Evolutionary conservation across 2,113 vertebrate species (phyloP).

Genomic region (Chamaea fasciata): DNA sequence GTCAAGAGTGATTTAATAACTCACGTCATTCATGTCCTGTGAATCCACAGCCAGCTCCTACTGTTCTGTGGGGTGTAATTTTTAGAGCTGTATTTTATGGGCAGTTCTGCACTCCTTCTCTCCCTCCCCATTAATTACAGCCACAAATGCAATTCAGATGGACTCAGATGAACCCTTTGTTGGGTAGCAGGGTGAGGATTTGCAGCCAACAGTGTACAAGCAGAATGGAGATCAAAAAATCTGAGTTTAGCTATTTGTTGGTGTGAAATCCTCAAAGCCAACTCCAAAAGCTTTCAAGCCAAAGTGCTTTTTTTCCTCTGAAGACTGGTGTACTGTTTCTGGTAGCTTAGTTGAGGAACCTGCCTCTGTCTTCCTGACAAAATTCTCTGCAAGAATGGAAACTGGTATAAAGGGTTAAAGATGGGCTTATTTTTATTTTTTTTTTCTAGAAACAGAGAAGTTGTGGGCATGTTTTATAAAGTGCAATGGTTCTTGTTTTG

Average conservation of each 20-base stretch:
- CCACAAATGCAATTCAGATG: not conserved
- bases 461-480: not conserved
- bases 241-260: not conserved
- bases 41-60: not conserved
- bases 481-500: not conserved
- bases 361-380: not conserved
- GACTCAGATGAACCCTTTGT: not conserved
- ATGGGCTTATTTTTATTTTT: not conserved
- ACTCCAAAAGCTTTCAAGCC: not conserved
- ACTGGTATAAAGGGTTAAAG: not conserved
- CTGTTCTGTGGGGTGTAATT: not conserved
- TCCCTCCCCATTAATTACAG: constrained; percentile 4
- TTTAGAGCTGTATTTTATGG: not conserved
- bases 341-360: not conserved
- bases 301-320: not conserved
- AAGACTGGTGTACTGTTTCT: not conserved
- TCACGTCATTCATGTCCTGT: not conserved
- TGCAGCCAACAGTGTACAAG: not conserved
- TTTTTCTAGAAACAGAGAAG: not conserved
- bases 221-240: not conserved
- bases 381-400: not conserved
- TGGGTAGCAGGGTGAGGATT: not conserved
- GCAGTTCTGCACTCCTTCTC: not conserved
- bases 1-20: not conserved
- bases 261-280: not conserved